Base-by-base conservation (phyloP, 2,797 vertebrate species). In the Ctenochaetus hawaiiensis region DNA sequence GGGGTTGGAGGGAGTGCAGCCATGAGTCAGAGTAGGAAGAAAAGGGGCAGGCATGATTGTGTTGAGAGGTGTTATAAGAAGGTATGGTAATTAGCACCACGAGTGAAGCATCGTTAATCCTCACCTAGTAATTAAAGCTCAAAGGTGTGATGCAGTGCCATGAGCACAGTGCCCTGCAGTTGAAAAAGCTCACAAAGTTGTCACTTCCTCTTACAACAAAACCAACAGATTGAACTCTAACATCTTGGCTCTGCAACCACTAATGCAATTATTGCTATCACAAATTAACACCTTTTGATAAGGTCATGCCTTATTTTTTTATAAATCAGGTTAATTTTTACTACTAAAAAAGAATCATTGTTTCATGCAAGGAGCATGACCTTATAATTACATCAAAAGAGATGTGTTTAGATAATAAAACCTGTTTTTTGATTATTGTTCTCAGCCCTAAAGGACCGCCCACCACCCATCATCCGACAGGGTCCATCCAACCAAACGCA, bases 381-480 rank as follows among this genome's bases (percentile, higher is more conserved):
- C 67, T 77, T 16, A 45, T 77, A 84, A 91, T 78, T 65, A 73
- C 53, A 71, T 16, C 37, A n/a, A 34, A 44, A 16, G 18, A 22
- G 69, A 56, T 49, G 12, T 0, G 12, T 73, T 78, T 1, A 22
- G 74, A 68, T 52, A 74, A 37, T 80, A 79, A 85, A n/a, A 26
- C 13, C 13, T 13, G 4, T 63, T 72, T 5, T 53, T 59, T 73
- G 39, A 72, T 84, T 81, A 14, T 84, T 72, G 51, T 84, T 69
- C 87, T 88, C 45, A 99, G 97, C 97, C 72, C 88, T 97, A 84
- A 97, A 97, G 94, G 97, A 97, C 82, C 96, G 97, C 77, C 97
- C 97, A 64, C 97, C 97, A 18, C 97, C 97, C 64, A 99, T 99
- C 87, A 99, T 99, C 85, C 95, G 98, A 0, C 97, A 97, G 90